phyloP scores from a whole-genome alignment of 2,113 vertebrate genomes.

The Limanda limanda region DNA sequence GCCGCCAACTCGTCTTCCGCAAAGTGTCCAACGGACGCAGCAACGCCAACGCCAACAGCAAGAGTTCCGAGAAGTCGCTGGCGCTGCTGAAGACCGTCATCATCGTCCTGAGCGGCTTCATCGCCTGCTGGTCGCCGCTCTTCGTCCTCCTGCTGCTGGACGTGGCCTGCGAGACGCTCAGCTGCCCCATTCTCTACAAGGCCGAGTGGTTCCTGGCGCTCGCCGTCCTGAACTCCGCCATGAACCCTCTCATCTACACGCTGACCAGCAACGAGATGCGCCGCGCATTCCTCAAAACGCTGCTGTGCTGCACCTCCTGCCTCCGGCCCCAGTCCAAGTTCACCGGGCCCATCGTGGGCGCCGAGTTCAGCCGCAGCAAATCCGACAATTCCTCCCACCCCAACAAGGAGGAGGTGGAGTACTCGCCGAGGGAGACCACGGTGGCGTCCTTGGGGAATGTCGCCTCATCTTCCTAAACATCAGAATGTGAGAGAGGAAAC shows the following conservation, averaged over 20 bases:
- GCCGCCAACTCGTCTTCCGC: slow-evolving; percentile 92
- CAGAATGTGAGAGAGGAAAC: slow-evolving; percentile 11
- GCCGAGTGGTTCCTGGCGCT: slow-evolving; percentile 96
- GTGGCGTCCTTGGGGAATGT: slow-evolving; percentile 90
- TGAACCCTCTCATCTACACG: slow-evolving; percentile 98
- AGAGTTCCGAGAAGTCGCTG: slow-evolving; percentile 95
- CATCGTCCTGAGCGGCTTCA: slow-evolving; percentile 97
- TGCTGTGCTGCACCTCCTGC: slow-evolving; percentile 90
- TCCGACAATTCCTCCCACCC: slow-evolving; percentile 97
- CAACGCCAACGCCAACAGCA: slow-evolving; percentile 82
- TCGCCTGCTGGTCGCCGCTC: slow-evolving; percentile 96
- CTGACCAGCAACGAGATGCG: slow-evolving; percentile 98
- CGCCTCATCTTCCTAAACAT: slow-evolving; percentile 89
- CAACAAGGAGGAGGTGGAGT: slow-evolving; percentile 91
- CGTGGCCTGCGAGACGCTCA: slow-evolving; percentile 89
- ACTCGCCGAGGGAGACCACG: slow-evolving; percentile 88
- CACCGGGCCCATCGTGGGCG: slow-evolving; percentile 89
- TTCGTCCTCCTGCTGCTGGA: slow-evolving; percentile 96
- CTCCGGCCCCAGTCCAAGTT: slow-evolving; percentile 83
- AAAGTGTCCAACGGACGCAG: slow-evolving; percentile 88
- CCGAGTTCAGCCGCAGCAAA: slow-evolving; percentile 95
- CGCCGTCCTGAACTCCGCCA: slow-evolving; percentile 96
- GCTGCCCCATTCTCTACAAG: slow-evolving; percentile 90
- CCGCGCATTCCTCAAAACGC: slow-evolving; percentile 91
- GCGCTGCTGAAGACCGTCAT: slow-evolving; percentile 97